Evolutionary conservation across 2,113 vertebrate species (phyloP).

Genomic region (Ranitomeya imitator): DNA sequence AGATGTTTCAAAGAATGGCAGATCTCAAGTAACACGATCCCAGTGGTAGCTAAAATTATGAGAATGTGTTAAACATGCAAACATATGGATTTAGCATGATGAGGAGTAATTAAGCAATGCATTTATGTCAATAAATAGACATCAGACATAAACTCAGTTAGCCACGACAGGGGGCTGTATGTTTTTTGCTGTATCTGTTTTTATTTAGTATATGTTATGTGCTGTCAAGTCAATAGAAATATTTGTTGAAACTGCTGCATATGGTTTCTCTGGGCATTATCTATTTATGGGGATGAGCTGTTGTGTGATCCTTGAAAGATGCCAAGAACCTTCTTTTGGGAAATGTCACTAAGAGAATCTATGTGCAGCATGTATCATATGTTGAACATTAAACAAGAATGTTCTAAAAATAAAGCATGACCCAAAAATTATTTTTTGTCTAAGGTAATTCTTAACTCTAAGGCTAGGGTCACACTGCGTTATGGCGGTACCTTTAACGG

Average conservation of each 20-base stretch:
- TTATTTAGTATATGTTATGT: too few species aligned
- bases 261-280: not conserved
- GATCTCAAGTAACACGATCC: conserved; percentile 27
- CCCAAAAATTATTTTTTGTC: too few species aligned
- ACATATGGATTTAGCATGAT: conserved; percentile 39
- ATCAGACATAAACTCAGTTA: not conserved
- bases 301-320: not conserved
- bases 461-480: too few species aligned
- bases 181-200: not conserved
- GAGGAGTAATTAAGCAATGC: not conserved
- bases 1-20: conserved; percentile 27
- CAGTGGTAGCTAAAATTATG: conserved; percentile 5
- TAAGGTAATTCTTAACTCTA: too few species aligned
- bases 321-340: not conserved
- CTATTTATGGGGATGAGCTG: not conserved
- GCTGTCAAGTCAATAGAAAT: not conserved
- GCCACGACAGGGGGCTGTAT: not conserved
- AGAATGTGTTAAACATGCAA: conserved; percentile 40
- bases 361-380: not conserved
- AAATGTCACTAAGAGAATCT: not conserved
- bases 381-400: not conserved
- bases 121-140: conserved; percentile 5
- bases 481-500: too few species aligned
- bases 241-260: not conserved
- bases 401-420: too few species aligned